Conservation (phyloP, 1,140 invertebrate species). For the Apocrypta bakeri region DNA sequence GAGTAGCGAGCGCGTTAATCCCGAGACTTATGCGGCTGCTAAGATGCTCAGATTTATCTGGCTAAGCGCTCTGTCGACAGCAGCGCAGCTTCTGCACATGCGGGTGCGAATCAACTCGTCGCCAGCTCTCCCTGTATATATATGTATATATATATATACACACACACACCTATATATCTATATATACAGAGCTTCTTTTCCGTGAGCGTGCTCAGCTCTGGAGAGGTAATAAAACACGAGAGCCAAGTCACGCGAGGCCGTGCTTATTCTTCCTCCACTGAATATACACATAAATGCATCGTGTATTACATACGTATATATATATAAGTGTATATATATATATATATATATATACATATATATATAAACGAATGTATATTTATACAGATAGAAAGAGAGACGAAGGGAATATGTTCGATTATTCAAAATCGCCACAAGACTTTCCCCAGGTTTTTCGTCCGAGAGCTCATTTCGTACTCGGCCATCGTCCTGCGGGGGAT, state of each 20-base stretch:
- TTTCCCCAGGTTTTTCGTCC: not conserved
- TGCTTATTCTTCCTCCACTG: constrained; percentile 20
- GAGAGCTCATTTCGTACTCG: constrained; percentile 28
- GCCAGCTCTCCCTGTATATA: constrained; percentile 6
- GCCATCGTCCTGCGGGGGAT: constrained; percentile 27
- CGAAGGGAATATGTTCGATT: constrained; percentile 29
- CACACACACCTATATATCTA: not conserved
- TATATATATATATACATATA: no score
- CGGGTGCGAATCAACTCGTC: constrained; percentile 27
- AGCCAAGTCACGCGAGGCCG: constrained; percentile 16
- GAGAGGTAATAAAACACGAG: not conserved
- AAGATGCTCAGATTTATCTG: constrained; percentile 73
- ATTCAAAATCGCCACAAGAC: constrained; percentile 38
- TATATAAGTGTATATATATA: not conserved
- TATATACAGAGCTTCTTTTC: not conserved
- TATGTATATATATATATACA: not conserved
- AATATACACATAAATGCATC: not conserved
- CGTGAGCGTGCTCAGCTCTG: no score
- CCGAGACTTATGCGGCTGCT: constrained; percentile 70
- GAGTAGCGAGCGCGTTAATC: constrained; percentile 64
- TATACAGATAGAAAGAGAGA: no score
- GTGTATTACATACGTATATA: not conserved
- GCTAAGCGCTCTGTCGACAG: constrained; percentile 61
- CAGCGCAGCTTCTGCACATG: constrained; percentile 15
- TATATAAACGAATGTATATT: no score